phyloP scores from a whole-genome alignment of 1,140 invertebrate species.

The Trachelipus rathkii region DNA sequence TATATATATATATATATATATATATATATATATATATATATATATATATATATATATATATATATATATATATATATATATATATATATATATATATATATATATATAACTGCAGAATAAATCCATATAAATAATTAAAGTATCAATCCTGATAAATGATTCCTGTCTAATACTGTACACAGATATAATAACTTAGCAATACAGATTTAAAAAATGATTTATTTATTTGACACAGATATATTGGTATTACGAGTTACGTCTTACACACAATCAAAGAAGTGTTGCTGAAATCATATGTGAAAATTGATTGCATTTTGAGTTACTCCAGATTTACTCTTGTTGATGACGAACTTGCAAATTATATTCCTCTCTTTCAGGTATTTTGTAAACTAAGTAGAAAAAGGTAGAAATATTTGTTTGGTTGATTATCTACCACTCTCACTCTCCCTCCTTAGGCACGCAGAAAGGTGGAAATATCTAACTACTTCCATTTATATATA shows the following conservation, averaged over 20 bases:
- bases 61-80: slow-evolving; percentile 16
- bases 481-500: no score
- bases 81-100: slow-evolving; percentile 17
- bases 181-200: no score
- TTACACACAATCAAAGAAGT: slow-evolving; percentile 13
- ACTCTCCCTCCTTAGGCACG: no score
- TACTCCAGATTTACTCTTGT: slow-evolving; percentile 21
- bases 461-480: no score
- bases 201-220: no score
- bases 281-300: background rate
- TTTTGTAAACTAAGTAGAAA: no score
- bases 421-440: no score
- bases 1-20: slow-evolving; percentile 16
- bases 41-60: slow-evolving; percentile 19
- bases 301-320: slow-evolving; percentile 9
- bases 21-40: slow-evolving; percentile 20
- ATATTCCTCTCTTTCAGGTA: slow-evolving; percentile 20
- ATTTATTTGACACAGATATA: slow-evolving; percentile 1
- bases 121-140: no score
- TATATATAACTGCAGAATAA: no score
- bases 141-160: no score
- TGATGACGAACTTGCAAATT: slow-evolving; percentile 14
- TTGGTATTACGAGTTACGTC: slow-evolving; percentile 22
- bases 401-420: no score
- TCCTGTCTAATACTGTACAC: no score